Percentiles rank a stretch among this genome's conserved stretches.
Evolutionary conservation across 2,113 vertebrate species (phyloP).

Genomic region (Sinocyclocheilus rhinocerous): DNA sequence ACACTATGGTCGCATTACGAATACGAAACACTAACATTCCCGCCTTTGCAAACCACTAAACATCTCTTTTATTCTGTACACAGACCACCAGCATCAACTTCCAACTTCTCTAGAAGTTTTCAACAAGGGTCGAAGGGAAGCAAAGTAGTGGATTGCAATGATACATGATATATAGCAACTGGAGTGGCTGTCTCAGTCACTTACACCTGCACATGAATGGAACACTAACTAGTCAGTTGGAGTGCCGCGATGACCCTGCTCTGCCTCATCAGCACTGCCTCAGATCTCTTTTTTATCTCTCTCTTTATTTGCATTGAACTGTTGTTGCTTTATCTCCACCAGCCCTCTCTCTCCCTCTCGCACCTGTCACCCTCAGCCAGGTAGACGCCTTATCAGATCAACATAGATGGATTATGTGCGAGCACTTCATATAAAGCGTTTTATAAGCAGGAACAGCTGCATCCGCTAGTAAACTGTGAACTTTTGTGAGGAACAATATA

Average conservation of each 20-base stretch:
- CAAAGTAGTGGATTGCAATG: conserved; percentile 17
- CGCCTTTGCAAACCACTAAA: background rate
- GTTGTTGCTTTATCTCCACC: conserved; percentile 86
- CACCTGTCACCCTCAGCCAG: conserved; percentile 78
- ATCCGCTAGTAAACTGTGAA: conserved; percentile 80
- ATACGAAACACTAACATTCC: conserved; percentile 2
- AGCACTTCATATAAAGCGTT: conserved; percentile 66
- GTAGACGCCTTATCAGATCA: conserved; percentile 86
- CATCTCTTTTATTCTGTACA: conserved; percentile 29
- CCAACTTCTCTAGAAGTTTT: conserved; percentile 30
- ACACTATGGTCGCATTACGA: background rate
- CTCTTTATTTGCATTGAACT: conserved; percentile 86
- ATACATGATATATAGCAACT: conserved; percentile 27
- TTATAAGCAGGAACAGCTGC: conserved; percentile 82
- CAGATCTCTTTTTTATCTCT: conserved; percentile 81
- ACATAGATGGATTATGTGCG: conserved; percentile 82
- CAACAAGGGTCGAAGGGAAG: background rate
- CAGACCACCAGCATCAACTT: conserved; percentile 24
- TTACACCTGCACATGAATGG: conserved; percentile 56
- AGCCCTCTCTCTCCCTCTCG: conserved; percentile 85
- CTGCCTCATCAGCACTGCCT: conserved; percentile 74
- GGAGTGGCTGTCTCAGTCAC: conserved; percentile 9
- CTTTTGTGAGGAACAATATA: conserved; percentile 81
- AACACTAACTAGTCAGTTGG: conserved; percentile 83
- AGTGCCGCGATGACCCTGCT: conserved; percentile 78